Conservation (phyloP, 1,140 invertebrate genomes). For the Bradysia coprophila region DNA sequence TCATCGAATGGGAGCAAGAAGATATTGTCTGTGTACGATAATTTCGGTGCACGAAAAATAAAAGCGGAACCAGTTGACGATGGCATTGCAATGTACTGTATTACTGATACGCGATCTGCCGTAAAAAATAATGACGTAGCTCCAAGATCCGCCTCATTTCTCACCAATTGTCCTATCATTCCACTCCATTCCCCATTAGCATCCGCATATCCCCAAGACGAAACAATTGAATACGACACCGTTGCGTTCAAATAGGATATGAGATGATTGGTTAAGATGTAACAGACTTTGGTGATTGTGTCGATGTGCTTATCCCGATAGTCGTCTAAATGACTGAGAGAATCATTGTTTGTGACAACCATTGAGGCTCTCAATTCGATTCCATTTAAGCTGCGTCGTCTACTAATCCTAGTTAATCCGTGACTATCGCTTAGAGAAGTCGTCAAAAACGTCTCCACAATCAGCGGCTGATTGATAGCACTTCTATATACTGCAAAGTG, state of each 20-base stretch:
- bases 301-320: conserved; percentile 36
- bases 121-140: conserved; percentile 39
- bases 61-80: conserved; percentile 38
- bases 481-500: too few relatives aligned
- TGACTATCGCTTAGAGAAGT: too few relatives aligned
- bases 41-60: conserved; percentile 40
- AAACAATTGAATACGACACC: conserved; percentile 26
- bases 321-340: conserved; percentile 36
- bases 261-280: conserved; percentile 31
- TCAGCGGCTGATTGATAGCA: too few relatives aligned
- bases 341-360: conserved; percentile 35
- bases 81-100: conserved; percentile 39
- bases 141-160: conserved; percentile 37
- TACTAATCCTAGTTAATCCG: too few relatives aligned
- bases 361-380: conserved; percentile 25
- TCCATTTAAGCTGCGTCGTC: conserved; percentile 24
- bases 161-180: conserved; percentile 38
- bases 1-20: conserved; percentile 37
- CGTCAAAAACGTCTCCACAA: too few relatives aligned
- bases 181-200: conserved; percentile 33
- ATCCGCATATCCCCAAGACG: conserved; percentile 34
- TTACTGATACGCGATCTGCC: conserved; percentile 30
- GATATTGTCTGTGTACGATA: conserved; percentile 44
- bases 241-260: conserved; percentile 33
- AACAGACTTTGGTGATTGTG: conserved; percentile 41